Evolutionary conservation across 1,140 invertebrate genomes (phyloP).

Genomic region (Leptonema lineaticorne): DNA sequence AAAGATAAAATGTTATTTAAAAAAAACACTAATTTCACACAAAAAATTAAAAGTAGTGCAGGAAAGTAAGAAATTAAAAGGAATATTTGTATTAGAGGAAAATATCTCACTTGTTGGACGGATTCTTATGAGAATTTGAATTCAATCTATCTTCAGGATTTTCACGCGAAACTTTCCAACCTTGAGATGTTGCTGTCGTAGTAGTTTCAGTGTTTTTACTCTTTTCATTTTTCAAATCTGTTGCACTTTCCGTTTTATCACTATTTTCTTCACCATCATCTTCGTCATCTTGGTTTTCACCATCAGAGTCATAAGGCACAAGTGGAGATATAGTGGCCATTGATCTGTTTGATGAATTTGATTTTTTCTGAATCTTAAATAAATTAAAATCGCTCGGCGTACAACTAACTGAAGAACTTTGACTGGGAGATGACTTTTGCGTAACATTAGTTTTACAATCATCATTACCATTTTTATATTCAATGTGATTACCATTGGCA

Average conservation of each 20-base stretch:
- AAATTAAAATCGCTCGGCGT: slow-evolving; percentile 2
- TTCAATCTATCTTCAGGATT: slow-evolving; percentile 44
- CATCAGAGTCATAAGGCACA: slow-evolving; percentile 52
- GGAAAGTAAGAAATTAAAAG: too few species aligned
- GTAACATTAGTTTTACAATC: neutral
- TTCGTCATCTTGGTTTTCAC: slow-evolving; percentile 39
- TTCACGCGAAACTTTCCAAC: slow-evolving; percentile 56
- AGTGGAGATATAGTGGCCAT: slow-evolving; percentile 16
- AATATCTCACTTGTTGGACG: neutral
- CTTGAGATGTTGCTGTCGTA: slow-evolving; percentile 52
- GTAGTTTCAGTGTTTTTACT: slow-evolving; percentile 38
- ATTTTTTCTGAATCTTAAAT: slow-evolving; percentile 19
- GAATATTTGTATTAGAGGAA: too few species aligned
- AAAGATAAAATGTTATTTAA: too few species aligned
- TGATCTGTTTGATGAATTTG: slow-evolving; percentile 6
- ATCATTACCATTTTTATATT: neutral
- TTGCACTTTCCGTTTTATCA: too few species aligned
- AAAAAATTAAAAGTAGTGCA: too few species aligned
- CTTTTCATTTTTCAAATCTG: slow-evolving; percentile 41
- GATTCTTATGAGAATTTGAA: slow-evolving; percentile 39
- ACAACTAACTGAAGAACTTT: neutral
- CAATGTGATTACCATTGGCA: neutral
- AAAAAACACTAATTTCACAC: too few species aligned
- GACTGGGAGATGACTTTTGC: neutral
- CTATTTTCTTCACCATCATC: slow-evolving; percentile 44